Evolutionary conservation across 2,113 vertebrate genomes (phyloP), one percentile per base, ranked within the genome.

Genomic region (Nibea albiflora): DNA sequence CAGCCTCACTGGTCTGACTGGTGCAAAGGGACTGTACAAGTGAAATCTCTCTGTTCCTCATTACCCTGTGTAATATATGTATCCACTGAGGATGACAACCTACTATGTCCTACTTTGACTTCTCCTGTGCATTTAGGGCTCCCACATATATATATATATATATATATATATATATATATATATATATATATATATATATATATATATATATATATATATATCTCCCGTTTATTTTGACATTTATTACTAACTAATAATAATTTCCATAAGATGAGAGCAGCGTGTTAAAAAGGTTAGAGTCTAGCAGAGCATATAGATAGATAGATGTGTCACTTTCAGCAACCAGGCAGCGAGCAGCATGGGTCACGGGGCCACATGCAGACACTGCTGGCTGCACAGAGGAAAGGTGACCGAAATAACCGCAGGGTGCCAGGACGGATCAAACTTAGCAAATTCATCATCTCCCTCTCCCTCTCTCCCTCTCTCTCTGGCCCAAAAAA

Each of bases 311-410:
- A 39, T 39, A 39, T 39, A 39, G 24, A 65, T 20, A 71, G 74
- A 80, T 72, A 50, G 68, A 79, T 71, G 78, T 75, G 71, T 80
- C 86, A 81, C 64, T 79, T 70, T 50, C 50, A 65, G 35, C 44
- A 12, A 44, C 12, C 61, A 54, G 69, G 57, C 80, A 42, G 76
- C 8, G 5, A 7, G 11, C 73, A 76, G 83, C 67, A 63, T 57
- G 75, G 86, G 84, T 80, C 80, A 88, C 2, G 63, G 75, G 74
- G 79, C 39, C 82, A 80, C 74, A 67, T 56, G 66, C 49, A 50
- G 81, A 61, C 68, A 19, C 64, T 58, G 54, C 66, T 15, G 62
- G 70, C 50, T 70, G 28, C 73, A 53, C 47, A 52, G 50, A 58
- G 61, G 20, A 56, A 77, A 68, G 72, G 80, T 84, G 79, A 79